phyloP scores from a whole-genome alignment of 2,888 invertebrate genomes.

The Synergus japonicus region DNA sequence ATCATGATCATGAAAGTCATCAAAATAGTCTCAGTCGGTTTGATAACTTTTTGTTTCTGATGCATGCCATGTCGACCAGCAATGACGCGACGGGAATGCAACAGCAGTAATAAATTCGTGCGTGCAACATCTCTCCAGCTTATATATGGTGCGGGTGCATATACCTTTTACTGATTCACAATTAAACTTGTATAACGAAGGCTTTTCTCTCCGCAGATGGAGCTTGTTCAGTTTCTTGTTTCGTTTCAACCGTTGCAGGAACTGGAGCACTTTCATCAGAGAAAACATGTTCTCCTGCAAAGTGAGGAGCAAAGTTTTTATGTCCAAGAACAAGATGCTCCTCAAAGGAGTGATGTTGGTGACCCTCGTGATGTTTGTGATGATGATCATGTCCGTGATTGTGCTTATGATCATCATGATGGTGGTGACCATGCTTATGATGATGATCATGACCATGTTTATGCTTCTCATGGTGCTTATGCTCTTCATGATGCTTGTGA shows the following conservation, averaged over 20 bases:
- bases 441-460: conserved; percentile 54
- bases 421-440: conserved; percentile 61
- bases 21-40: neutral
- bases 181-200: neutral
- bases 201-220: neutral
- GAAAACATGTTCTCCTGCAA: neutral
- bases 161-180: neutral
- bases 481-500: conserved; percentile 59
- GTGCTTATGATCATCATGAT: conserved; percentile 61
- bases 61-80: neutral
- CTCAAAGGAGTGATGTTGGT: conserved; percentile 1
- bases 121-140: neutral
- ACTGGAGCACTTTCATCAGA: neutral
- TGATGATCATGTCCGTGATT: conserved; percentile 61
- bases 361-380: conserved; percentile 53
- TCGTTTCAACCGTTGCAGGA: neutral
- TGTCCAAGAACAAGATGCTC: neutral
- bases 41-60: neutral
- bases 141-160: neutral
- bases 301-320: neutral
- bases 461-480: conserved; percentile 55
- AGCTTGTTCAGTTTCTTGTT: neutral
- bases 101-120: neutral
- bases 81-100: neutral
- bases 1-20: neutral